Base-by-base conservation (phyloP, 2,888 invertebrate genomes). In the Caenorhabditis macrosperma region DNA sequence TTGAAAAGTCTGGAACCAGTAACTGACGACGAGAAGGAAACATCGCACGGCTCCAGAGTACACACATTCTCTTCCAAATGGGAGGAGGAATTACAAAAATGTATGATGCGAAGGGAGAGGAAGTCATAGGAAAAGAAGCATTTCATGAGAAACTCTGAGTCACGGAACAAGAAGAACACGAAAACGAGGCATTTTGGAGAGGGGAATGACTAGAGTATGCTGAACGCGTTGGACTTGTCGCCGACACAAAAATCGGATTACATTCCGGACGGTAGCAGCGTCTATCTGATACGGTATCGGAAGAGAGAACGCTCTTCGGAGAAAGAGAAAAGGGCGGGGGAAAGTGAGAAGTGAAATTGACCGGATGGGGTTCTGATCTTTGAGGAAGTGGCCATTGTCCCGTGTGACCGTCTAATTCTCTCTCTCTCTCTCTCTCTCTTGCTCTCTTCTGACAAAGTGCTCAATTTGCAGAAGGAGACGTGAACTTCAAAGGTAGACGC, bases 321-420 rank as follows among this genome's bases (percentile, higher is more conserved):
- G 24, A 35, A 33, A 26, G 30, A 59, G 26, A 30, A 28, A 33
- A 28, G 22, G 26, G 7, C 20, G 3, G n/a, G 20, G 30, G 20
- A 33, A 66, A 9, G 26, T 30, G 28, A 26, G 35, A 22, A 48
- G 20, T 12, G 30, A 15, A 28, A 17, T 9, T 66, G 55, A 55
- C 55, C 24, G 48, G 33, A 48, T 69, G 60, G 60, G 60, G 15
- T 69, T 60, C 60, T 50, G 69, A 69, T 69, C 69, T 69, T 69
- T 52, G 41, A 24, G 41, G 38, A 38, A 28, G 41, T 46, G 28
- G 38, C 68, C 59, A 50, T 69, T 69, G 68, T 69, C 35, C 10
- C n/a, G 15, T 35, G n/a, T 28, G 28, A 41, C 61, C n/a, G 26
- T 50, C 48, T 48, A 5, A 24, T 17, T 41, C 55, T 67, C 44